Evolutionary conservation across 2,113 vertebrate species (phyloP), one percentile per base, ranked within the genome.

Genomic region (Microcebus lehilahytsara): DNA sequence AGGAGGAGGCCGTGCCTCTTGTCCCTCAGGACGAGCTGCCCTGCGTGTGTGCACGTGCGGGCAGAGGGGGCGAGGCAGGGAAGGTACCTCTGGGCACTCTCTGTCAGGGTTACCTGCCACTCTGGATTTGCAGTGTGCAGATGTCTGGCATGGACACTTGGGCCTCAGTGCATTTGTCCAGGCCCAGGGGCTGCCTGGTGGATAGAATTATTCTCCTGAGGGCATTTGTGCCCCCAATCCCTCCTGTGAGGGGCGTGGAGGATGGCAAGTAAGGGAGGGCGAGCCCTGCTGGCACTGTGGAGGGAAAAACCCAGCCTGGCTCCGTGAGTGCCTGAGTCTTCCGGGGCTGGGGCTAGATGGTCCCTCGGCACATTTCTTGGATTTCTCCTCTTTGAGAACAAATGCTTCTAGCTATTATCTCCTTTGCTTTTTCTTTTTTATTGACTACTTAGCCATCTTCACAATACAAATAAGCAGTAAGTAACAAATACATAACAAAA

Each of bases 401-500:
- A 97, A 84, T 95, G 92, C 60, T 89, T 96, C 84, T 80, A 71
- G 84, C 93, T 87, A 25, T 91, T 96, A 84, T 93, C 79, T 74
- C 69, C 42, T 96, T 81, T 14, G 7, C 27, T 40, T 91, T 96
- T 95, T 85, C 77, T 87, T 92, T 90, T 93, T 96, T 96, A 81
- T 92, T 91, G 95, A 86, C 83, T 93, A 75, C 58, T 96, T 96
- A 95, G 86, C 79, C 69, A 71, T 97, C 89, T 92, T 93, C 86
- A 75, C 51, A 96, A 84, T 95, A 95, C 85, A 97, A 97, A 79
- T 85, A 96, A 97, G 67, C 51, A 89, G 74, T 97, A 96, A 97
- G 85, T 94, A 86, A 89, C 93, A 93, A 95, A 95, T 78, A 74
- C 53, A 90, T 80, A 95, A 79, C 77, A 93, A 72, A 95, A 84